Conservation (phyloP, 2,797 vertebrate species). For the Danio aesculapii region DNA sequence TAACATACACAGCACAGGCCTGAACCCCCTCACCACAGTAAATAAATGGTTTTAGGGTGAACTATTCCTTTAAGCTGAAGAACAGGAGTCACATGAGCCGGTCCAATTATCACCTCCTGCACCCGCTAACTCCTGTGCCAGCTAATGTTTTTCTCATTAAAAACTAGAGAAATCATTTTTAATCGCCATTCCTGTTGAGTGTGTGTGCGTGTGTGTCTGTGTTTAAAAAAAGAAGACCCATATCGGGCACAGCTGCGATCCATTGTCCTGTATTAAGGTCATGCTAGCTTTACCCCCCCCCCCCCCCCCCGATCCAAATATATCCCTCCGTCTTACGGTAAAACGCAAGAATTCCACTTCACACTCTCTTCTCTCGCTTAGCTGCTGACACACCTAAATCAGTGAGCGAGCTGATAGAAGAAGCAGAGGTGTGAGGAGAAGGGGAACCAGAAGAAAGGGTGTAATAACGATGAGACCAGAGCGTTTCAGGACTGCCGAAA, state of each 20-base stretch:
- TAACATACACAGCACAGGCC: background rate
- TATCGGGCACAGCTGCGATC: slow-evolving; percentile 70
- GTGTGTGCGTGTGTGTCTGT: background rate
- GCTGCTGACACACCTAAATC: slow-evolving; percentile 47
- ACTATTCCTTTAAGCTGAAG: slow-evolving; percentile 57
- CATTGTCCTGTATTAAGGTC: slow-evolving; percentile 70
- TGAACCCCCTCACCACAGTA: too few relatives aligned
- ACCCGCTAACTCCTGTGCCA: slow-evolving; percentile 59
- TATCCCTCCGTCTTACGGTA: slow-evolving; percentile 44
- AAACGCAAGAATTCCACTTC: slow-evolving; percentile 41
- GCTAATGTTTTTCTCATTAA: slow-evolving; percentile 63
- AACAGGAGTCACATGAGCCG: slow-evolving; percentile 60
- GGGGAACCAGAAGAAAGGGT: slow-evolving; percentile 29
- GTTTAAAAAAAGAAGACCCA: slow-evolving; percentile 44
- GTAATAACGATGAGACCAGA: slow-evolving; percentile 41
- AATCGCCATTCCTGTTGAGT: slow-evolving; percentile 40
- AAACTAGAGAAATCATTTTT: slow-evolving; percentile 58
- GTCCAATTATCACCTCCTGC: slow-evolving; percentile 70
- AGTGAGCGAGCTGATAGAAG: slow-evolving; percentile 37
- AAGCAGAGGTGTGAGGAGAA: slow-evolving; percentile 46
- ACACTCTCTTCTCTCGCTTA: slow-evolving; percentile 29
- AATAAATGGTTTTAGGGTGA: slow-evolving; percentile 24
- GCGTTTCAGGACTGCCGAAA: slow-evolving; percentile 11
- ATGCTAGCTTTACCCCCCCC: slow-evolving; percentile 60
- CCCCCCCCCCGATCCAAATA: slow-evolving; percentile 54